Conservation (phyloP, 2,113 vertebrate species). For the Melospiza melodia region DNA sequence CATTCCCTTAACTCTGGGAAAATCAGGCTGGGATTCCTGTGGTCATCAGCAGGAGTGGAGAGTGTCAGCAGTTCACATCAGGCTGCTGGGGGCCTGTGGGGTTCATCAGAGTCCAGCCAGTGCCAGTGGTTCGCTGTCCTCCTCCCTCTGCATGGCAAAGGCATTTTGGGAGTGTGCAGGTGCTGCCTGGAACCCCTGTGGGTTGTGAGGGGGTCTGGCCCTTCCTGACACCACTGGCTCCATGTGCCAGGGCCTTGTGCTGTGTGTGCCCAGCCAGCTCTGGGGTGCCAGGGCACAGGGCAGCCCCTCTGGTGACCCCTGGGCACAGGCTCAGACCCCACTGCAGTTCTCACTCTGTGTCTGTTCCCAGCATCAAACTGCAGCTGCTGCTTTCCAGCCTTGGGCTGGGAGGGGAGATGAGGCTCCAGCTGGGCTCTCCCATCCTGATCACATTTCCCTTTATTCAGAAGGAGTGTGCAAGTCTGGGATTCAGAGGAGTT, state of each 20-base stretch:
- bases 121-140: fast-evolving
- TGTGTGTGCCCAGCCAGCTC: neutral
- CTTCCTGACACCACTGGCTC: neutral
- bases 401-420: neutral
- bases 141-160: neutral
- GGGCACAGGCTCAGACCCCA: neutral
- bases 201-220: neutral
- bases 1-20: neutral
- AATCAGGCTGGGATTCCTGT: neutral
- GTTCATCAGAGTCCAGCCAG: neutral
- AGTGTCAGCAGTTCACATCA: neutral
- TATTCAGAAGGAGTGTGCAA: neutral
- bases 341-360: neutral
- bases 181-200: neutral
- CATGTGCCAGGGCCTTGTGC: neutral
- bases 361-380: neutral
- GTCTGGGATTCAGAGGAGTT: neutral
- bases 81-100: neutral
- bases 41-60: neutral
- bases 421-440: neutral
- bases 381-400: neutral
- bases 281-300: neutral
- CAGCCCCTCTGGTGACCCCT: neutral
- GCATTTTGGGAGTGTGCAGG: neutral
- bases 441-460: neutral